Evolutionary conservation across 2,888 invertebrate species (phyloP), one percentile per base, ranked within the genome.

Genomic region (Eupsilia transversa): DNA sequence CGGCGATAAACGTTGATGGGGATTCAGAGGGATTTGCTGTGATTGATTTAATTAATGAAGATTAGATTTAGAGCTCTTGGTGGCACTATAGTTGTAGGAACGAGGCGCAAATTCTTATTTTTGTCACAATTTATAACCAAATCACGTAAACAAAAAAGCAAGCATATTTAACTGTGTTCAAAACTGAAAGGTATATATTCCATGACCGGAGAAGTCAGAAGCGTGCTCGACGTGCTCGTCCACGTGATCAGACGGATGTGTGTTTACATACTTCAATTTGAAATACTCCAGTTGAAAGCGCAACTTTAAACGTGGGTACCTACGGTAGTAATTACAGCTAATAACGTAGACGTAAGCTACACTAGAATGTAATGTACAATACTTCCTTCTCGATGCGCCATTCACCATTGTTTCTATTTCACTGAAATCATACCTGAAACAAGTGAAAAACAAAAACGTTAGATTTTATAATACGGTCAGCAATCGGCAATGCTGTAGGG

Each of bases 381-480:
- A n/a, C 33, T 61, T 52, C 43, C 63, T 59, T 43, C 6, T 12
- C n/a, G 33, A 56, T 68, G 56, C 33, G 33, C 9, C 14, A 7
- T 12, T n/a, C n/a, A n/a, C n/a, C n/a, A n/a, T 5, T 10, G 35
- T 30, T 12, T 73, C 3, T 14, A 23, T 23, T 52, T 1, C 0
- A 56, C 5, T 54, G 14, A 35, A 74, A 52, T 49, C 77, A 30
- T 88, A 88, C 88, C 88, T 88, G 89, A 66, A 88, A 88, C 86
- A 87, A 89, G 12, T 49, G 9, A 63, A 73, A 69, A 71, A 54
- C 27, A 12, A 43, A 63, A 23, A 54, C 2, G 41, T 82, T 82
- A 77, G 14, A 61, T 5, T 73, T 2, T 33, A 38, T 14, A 30
- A 30, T 54, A 12, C 2, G n/a, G 17, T 7, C 5, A 17, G 23